Conservation (phyloP, 2,113 vertebrate genomes). For the Puntigrus tetrazona region DNA sequence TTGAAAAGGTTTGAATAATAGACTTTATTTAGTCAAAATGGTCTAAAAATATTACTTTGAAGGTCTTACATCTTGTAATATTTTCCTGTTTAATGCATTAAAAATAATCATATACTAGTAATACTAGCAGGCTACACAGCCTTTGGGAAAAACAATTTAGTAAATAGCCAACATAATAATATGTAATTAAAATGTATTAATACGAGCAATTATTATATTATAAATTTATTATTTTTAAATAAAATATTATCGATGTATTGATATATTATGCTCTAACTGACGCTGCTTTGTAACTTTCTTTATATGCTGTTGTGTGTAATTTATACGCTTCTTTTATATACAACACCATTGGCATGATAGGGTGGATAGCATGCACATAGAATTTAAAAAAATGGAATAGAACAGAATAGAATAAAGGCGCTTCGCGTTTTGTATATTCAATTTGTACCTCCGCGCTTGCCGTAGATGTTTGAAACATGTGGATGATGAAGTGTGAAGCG, state of each 20-base stretch:
- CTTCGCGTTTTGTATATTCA: not conserved
- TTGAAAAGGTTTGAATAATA: no score
- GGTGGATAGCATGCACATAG: no score
- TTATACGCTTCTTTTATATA: not conserved
- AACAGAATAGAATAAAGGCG: no score
- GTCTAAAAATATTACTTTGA: not conserved
- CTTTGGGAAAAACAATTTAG: no score
- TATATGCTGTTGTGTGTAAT: not conserved
- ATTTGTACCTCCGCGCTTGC: slow-evolving; percentile 18
- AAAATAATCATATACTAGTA: not conserved
- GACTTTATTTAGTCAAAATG: not conserved
- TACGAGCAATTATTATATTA: not conserved
- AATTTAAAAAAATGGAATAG: no score
- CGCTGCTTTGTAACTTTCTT: no score
- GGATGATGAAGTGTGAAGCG: not conserved
- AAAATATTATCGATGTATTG: no score
- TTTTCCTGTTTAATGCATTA: not conserved
- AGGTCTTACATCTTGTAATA: not conserved
- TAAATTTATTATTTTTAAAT: not conserved
- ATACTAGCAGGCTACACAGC: no score
- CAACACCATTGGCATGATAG: not conserved
- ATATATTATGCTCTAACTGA: no score
- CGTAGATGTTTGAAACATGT: slow-evolving; percentile 49
- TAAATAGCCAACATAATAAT: no score
- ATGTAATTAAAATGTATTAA: no score